Evolutionary conservation across 1,140 invertebrate genomes (phyloP).

Genomic region (Achroia grisella): DNA sequence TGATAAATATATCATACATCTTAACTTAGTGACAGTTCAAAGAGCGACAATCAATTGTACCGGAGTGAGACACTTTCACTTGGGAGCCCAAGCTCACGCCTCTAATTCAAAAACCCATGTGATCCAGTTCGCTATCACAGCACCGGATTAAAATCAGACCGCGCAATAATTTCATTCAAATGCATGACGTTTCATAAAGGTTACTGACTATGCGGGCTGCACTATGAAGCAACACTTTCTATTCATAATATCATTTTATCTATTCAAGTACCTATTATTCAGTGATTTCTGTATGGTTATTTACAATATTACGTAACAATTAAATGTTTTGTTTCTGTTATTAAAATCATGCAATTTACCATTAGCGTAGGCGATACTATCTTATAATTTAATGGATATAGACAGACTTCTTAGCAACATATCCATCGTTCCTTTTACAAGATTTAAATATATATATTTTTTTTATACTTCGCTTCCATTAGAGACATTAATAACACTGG

Average conservation of each 20-base stretch:
- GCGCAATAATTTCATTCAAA: constrained; percentile 42
- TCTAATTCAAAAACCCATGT: constrained; percentile 41
- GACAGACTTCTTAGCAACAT: no score
- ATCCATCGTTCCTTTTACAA: no score
- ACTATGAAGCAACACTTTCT: constrained; percentile 56
- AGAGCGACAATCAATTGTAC: constrained; percentile 52
- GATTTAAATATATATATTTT: no score
- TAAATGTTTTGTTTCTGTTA: neutral
- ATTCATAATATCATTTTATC: constrained; percentile 8
- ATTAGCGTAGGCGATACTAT: no score
- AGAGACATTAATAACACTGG: no score
- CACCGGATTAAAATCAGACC: constrained; percentile 35
- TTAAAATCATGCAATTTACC: no score
- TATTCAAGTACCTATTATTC: no score
- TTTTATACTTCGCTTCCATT: no score
- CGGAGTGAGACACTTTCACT: constrained; percentile 58
- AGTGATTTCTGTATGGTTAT: no score
- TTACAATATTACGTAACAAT: neutral
- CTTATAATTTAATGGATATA: no score
- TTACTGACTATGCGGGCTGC: constrained; percentile 27
- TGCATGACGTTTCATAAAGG: constrained; percentile 44
- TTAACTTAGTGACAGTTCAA: constrained; percentile 48
- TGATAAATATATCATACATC: constrained; percentile 50
- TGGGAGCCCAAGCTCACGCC: constrained; percentile 22
- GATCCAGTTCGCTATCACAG: constrained; percentile 44